Conservation (phyloP, 2,888 invertebrate species). For the Sinodicranocentrus sp. region DNA sequence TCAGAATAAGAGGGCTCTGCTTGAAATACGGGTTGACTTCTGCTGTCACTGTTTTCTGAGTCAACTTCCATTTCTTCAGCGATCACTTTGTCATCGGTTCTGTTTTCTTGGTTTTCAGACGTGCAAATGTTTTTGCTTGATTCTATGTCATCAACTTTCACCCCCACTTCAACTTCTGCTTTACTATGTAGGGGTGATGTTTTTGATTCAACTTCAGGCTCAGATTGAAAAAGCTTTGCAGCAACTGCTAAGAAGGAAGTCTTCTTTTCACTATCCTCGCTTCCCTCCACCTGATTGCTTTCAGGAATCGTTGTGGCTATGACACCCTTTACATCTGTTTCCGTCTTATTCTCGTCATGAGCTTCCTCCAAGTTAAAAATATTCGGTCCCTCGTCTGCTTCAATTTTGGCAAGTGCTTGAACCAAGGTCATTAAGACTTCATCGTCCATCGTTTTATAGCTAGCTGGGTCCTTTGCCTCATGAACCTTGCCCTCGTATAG, state of each 20-base stretch:
- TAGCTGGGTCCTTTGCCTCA: constrained; percentile 45
- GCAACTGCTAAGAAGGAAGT: constrained; percentile 53
- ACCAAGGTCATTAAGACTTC: constrained; percentile 58
- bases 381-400: constrained; percentile 41
- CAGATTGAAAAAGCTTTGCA: constrained; percentile 37
- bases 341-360: background rate
- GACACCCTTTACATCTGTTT: too few relatives aligned
- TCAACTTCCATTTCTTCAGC: constrained; percentile 29
- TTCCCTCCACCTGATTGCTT: background rate
- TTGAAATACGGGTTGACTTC: background rate
- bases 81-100: background rate
- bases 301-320: too few relatives aligned
- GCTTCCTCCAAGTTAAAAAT: constrained; percentile 43
- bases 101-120: too few relatives aligned
- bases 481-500: constrained; percentile 70
- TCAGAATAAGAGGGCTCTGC: background rate
- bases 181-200: background rate
- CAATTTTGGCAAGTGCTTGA: constrained; percentile 55
- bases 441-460: constrained; percentile 59
- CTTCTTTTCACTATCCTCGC: constrained; percentile 25
- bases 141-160: background rate
- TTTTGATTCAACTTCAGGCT: background rate
- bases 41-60: background rate
- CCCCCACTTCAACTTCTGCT: background rate
- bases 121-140: too few relatives aligned